phyloP scores from a whole-genome alignment of 2,113 vertebrate genomes.

The Xiphophorus maculatus region DNA sequence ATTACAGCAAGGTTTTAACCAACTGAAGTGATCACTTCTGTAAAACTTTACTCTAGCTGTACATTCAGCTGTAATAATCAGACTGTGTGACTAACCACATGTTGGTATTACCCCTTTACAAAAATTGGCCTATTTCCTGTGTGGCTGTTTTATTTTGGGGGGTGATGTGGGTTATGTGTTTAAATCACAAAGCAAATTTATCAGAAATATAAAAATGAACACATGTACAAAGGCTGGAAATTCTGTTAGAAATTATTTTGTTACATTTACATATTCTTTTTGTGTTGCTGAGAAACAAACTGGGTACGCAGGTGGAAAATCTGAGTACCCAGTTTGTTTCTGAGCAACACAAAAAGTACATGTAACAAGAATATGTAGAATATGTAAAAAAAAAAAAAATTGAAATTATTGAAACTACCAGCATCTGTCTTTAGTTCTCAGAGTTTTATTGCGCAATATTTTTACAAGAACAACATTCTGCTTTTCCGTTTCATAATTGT shows the following conservation, averaged over 20 bases:
- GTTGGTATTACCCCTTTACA: neutral
- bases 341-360: too few species aligned
- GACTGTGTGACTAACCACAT: slow-evolving; percentile 22
- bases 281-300: neutral
- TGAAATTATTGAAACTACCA: neutral
- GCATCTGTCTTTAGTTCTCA: too few species aligned
- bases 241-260: neutral
- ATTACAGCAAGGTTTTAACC: slow-evolving; percentile 21
- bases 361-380: too few species aligned
- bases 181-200: neutral
- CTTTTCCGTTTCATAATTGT: neutral
- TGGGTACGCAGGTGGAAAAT: too few species aligned
- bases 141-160: neutral
- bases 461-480: slow-evolving; percentile 9
- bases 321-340: too few species aligned
- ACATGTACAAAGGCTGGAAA: neutral
- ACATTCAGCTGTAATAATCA: slow-evolving; percentile 19
- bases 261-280: neutral
- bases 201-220: neutral
- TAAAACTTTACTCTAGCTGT: neutral
- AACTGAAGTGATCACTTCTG: neutral
- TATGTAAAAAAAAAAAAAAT: neutral
- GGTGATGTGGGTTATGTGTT: neutral
- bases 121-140: neutral
- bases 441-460: too few species aligned